phyloP scores from a whole-genome alignment of 2,888 invertebrate genomes.

The Apamea sordens region DNA sequence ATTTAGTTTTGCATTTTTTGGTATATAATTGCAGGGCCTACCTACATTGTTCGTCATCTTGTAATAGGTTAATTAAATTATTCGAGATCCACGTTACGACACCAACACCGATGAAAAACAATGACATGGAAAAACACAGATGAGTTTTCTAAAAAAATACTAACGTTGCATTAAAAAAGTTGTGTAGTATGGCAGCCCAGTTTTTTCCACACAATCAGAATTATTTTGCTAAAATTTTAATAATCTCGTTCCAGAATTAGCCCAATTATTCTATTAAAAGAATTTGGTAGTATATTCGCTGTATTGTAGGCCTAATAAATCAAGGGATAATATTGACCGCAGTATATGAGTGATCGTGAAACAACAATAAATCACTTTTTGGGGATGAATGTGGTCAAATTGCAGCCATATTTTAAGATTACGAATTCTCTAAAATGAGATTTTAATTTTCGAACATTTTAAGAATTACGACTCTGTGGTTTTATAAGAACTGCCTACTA shows the following conservation, averaged over 20 bases:
- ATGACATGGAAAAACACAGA: background rate
- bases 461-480: constrained; percentile 35
- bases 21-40: background rate
- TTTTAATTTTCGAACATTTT: constrained; percentile 14
- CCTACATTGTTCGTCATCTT: background rate
- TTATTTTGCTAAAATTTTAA: background rate
- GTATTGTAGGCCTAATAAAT: constrained; percentile 52
- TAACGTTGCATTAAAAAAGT: background rate
- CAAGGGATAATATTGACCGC: constrained; percentile 41
- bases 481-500: constrained; percentile 7
- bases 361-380: constrained; percentile 55
- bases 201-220: background rate
- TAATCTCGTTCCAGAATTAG: constrained; percentile 6
- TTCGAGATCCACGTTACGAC: background rate
- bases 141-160: background rate
- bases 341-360: constrained; percentile 47
- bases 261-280: constrained; percentile 43
- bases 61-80: background rate
- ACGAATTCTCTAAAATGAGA: constrained; percentile 47
- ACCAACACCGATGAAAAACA: background rate
- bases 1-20: background rate
- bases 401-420: constrained; percentile 60
- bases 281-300: constrained; percentile 40
- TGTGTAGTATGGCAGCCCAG: too few relatives aligned
- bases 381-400: constrained; percentile 58